phyloP scores from a whole-genome alignment of 2,113 vertebrate species.

The Gavialis gangeticus region DNA sequence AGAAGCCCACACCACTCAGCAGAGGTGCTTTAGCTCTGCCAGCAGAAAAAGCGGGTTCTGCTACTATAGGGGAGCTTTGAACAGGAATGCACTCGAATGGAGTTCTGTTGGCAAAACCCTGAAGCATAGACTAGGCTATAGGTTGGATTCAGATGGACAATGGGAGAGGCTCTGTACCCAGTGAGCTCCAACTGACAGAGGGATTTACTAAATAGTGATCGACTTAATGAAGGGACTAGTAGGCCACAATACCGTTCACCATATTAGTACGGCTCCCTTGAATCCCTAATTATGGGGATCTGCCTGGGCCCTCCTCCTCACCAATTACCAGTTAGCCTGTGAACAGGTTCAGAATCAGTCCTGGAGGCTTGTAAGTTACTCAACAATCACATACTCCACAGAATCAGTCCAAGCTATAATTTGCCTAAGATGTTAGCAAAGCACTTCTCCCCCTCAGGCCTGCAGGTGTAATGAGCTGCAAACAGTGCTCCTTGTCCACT shows the following conservation, averaged over 20 bases:
- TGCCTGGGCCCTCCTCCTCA: background rate
- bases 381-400: background rate
- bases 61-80: too few species aligned
- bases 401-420: background rate
- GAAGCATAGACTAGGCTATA: too few species aligned
- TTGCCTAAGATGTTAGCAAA: background rate
- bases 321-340: background rate
- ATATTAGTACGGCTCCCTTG: background rate
- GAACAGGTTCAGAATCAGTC: background rate
- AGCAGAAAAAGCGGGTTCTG: too few species aligned
- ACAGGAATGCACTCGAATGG: too few species aligned
- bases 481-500: background rate
- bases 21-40: too few species aligned
- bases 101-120: too few species aligned
- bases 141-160: background rate
- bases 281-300: background rate
- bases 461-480: accelerated
- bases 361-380: background rate
- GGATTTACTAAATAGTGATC: background rate
- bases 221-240: background rate
- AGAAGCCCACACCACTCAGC: too few species aligned
- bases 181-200: background rate
- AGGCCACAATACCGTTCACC: background rate
- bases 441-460: background rate
- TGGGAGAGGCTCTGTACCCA: background rate